phyloP scores from a whole-genome alignment of 2,888 invertebrate species.

The Erebia ligea region DNA sequence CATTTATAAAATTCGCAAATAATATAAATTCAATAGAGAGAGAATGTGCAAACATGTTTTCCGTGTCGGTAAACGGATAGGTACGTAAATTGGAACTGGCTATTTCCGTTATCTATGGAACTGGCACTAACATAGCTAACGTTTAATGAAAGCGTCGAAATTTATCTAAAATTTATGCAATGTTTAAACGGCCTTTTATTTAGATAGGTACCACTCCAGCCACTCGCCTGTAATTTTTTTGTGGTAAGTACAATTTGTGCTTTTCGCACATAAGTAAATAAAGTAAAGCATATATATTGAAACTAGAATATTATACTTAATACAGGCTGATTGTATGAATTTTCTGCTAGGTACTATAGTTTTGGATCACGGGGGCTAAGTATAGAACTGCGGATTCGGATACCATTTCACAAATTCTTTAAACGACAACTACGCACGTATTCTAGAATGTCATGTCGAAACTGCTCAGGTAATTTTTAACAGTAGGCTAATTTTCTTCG shows the following conservation, averaged over 20 bases:
- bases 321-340: too few relatives aligned
- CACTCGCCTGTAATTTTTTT: not conserved
- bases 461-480: too few relatives aligned
- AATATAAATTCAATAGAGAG: slow-evolving; percentile 15
- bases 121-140: not conserved
- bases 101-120: too few relatives aligned
- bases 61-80: not conserved
- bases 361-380: too few relatives aligned
- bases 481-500: not conserved
- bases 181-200: not conserved
- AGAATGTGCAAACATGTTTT: slow-evolving; percentile 4
- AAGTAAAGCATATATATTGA: too few relatives aligned
- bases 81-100: slow-evolving; percentile 3
- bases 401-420: too few relatives aligned
- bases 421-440: too few relatives aligned
- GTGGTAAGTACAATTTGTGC: not conserved
- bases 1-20: not conserved
- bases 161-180: not conserved
- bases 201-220: not conserved
- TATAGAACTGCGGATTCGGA: too few relatives aligned
- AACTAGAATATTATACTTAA: too few relatives aligned
- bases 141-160: slow-evolving; percentile 4
- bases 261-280: not conserved
- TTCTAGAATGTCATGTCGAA: too few relatives aligned
- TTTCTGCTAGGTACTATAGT: too few relatives aligned